Evolutionary conservation across 2,888 invertebrate genomes (phyloP).

Genomic region (Amiota communis): DNA sequence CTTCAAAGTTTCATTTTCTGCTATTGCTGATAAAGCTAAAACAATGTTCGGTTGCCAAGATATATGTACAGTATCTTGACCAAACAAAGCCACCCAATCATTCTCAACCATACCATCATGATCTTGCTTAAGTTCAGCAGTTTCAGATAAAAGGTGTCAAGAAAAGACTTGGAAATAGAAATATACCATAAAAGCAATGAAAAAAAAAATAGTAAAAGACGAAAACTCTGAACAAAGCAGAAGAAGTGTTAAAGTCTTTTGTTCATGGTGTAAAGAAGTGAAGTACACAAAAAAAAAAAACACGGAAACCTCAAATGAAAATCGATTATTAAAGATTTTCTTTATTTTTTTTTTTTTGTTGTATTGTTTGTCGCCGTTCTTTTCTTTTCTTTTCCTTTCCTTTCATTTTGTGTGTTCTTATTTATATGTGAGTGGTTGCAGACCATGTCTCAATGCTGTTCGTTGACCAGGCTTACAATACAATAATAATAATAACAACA

Average conservation of each 20-base stretch:
- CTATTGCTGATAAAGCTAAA: constrained; percentile 3
- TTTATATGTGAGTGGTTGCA: not conserved
- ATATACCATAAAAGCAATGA: constrained; percentile 13
- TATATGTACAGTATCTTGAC: too few species aligned
- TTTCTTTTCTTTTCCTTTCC: not conserved
- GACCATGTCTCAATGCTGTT: not conserved
- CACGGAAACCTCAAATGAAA: constrained; percentile 41
- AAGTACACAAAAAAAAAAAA: constrained; percentile 28
- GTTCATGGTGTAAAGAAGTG: constrained; percentile 47
- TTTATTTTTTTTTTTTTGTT: not conserved
- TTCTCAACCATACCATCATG: too few species aligned
- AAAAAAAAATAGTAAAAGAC: constrained; percentile 9
- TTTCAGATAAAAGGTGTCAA: constrained; percentile 12
- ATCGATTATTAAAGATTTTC: constrained; percentile 48
- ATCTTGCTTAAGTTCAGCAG: not conserved
- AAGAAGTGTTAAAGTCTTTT: constrained; percentile 42
- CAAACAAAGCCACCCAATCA: too few species aligned
- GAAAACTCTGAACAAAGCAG: constrained; percentile 32
- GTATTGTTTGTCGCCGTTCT: not conserved
- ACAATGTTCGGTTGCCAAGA: constrained; percentile 26
- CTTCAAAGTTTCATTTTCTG: constrained; percentile 5
- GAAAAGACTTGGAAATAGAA: constrained; percentile 30
- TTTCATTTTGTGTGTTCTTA: not conserved
- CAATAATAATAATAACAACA: constrained; percentile 38
- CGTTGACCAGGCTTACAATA: constrained; percentile 25